Percentiles rank a stretch among this genome's conserved stretches.
phyloP scores from a whole-genome alignment of 2,888 invertebrate species.

The Spilarctia lutea region DNA sequence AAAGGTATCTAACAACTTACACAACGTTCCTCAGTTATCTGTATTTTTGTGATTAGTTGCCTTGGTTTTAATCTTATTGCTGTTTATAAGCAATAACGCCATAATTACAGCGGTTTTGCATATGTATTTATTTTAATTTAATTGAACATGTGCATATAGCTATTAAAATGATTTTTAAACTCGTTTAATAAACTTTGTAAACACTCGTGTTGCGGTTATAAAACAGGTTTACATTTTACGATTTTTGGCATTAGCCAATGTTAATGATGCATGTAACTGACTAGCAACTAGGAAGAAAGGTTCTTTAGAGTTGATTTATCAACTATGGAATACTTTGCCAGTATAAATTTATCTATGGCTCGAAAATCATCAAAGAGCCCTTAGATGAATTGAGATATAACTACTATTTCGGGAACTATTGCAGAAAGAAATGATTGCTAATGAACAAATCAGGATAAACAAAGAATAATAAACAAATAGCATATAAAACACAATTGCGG shows the following conservation, averaged over 20 bases:
- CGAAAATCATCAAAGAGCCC: background rate
- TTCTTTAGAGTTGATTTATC: background rate
- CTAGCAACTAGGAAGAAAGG: background rate
- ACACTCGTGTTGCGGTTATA: background rate
- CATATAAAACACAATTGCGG: background rate
- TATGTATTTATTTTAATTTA: background rate
- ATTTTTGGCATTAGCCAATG: background rate
- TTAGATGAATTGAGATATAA: background rate
- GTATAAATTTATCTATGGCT: background rate
- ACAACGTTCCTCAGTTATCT: background rate
- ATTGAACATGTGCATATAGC: background rate
- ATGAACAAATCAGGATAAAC: background rate
- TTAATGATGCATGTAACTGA: constrained; percentile 41
- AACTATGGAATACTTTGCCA: background rate
- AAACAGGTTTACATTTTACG: background rate
- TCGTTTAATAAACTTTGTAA: background rate
- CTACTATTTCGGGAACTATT: background rate
- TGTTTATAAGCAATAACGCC: background rate
- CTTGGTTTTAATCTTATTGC: background rate
- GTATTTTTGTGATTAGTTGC: background rate
- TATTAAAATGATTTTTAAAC: background rate
- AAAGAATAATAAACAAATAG: background rate
- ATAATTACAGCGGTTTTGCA: background rate
- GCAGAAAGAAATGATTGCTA: background rate
- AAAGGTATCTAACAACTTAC: background rate